Evolutionary conservation across 1,140 invertebrate species (phyloP), one percentile per base, ranked within the genome.

Genomic region (Drosophila mauritiana): DNA sequence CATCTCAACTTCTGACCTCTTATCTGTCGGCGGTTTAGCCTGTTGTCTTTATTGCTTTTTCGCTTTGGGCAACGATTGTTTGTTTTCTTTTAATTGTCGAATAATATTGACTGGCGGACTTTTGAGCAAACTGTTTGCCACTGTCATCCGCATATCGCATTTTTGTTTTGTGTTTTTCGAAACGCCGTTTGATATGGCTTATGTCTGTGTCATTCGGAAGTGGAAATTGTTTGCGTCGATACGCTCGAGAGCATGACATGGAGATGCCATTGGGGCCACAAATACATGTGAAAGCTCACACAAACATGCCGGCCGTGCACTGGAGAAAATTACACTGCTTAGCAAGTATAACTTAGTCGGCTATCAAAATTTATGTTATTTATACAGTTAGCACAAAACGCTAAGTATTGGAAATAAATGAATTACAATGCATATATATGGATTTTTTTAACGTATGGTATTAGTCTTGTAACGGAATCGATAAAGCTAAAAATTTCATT

Each of bases 221-320:
- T 88, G 79, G 76, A 61, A 83, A 88, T 77, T 83, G 68, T 85
- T 85, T 69, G 59, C 67, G n/a, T 70, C 76, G 83, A 83, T 70
- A 70, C 79, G 80, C 84, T 83, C 61, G 67, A 89, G 57, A 79
- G 83, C 80, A 42, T 68, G 61, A 70, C 77, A 80, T 62, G 57
- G 46, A 61, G 58, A 59, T 55, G 49, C 17, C 37, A 36, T 40
- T 56, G 45, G 48, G 45, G 48, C 40, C 20, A 46, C 22, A 42
- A 31, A 22, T 46, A 43, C 36, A 37, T 15, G 45, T 15, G 61
- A 36, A 45, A 31, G 37, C 58, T 22, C 17, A 22, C 54, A 42
- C 37, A 58, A 63, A 42, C 31, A 55, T 39, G 39, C 12, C 31
- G 25, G 4, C 8, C 8, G n/a, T 49, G 25, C 45, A 64, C 59